Evolutionary conservation across 2,888 invertebrate genomes (phyloP).

Genomic region (Lepas anatifera): DNA sequence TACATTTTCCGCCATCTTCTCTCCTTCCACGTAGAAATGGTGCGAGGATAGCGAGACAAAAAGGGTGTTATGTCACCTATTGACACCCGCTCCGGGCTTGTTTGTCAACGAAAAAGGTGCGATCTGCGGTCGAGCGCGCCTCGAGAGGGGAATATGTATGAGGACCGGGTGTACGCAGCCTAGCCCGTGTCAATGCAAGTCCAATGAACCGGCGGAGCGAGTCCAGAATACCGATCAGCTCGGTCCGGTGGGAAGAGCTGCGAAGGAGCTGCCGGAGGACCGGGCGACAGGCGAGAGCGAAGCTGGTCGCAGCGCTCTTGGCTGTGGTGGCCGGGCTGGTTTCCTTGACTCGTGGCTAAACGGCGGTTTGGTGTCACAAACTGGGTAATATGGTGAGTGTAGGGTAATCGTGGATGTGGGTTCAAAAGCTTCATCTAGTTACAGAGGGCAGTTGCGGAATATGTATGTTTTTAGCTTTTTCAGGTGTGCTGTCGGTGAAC

Average conservation of each 20-base stretch:
- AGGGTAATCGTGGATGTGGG: not conserved
- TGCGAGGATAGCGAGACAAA: not conserved
- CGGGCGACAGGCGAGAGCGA: too few species aligned
- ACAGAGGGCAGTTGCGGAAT: too few species aligned
- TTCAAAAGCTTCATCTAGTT: too few species aligned
- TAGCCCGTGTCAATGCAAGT: not conserved
- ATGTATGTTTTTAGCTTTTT: too few species aligned
- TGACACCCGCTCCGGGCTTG: not conserved
- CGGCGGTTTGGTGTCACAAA: not conserved
- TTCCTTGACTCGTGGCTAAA: not conserved
- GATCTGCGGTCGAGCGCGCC: not conserved
- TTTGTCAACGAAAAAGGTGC: conserved; percentile 11
- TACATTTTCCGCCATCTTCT: too few species aligned
- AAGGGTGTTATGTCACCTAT: not conserved
- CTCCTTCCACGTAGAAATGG: not conserved
- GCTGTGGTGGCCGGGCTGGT: not conserved
- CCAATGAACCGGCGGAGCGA: conserved; percentile 3
- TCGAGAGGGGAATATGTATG: not conserved
- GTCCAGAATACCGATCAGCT: not conserved
- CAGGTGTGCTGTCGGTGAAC: too few species aligned
- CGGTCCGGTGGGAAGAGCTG: not conserved
- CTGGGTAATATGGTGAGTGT: not conserved
- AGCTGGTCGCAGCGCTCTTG: too few species aligned
- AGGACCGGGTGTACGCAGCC: not conserved
- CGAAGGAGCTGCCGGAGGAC: not conserved